A percentile compares a stretch with the other conserved stretches of the same genome.
These are phyloP conservation scores for Dasyornis broadbenti DNA, from an alignment of 2,113 vertebrate genomes.

Conservation along the genomic window DNA sequence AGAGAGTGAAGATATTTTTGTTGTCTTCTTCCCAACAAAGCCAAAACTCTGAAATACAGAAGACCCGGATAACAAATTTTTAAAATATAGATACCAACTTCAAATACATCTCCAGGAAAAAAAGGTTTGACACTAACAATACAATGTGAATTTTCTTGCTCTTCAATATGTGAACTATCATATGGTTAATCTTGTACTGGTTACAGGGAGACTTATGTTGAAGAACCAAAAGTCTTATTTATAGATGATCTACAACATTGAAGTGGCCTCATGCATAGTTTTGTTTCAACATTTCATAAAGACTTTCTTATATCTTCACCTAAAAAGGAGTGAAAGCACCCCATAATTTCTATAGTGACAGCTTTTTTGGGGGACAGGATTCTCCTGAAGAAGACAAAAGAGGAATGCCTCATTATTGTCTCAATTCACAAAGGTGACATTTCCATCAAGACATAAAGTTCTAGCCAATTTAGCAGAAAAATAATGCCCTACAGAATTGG, in stretches of 20 bases:
- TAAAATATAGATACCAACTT: neutral
- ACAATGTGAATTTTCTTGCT: neutral
- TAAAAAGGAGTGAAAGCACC: neutral
- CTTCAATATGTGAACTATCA: neutral
- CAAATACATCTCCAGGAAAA: neutral
- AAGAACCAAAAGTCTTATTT: neutral
- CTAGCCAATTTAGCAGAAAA: neutral
- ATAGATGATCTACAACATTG: neutral
- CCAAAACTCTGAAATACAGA: neutral
- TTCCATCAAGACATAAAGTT: neutral
- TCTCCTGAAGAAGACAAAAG: neutral
- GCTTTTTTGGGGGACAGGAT: neutral
- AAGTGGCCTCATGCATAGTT: neutral
- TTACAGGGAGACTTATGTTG: neutral
- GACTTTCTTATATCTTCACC: neutral
- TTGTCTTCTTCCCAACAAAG: neutral
- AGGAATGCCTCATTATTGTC: neutral
- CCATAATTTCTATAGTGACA: neutral
- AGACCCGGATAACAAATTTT: neutral
- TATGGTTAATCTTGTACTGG: accelerated
- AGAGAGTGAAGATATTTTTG: neutral
- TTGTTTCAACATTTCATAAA: neutral
- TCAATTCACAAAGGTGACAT: neutral
- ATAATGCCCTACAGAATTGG: neutral
- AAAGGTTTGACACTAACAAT: neutral